Conservation (phyloP, 2,113 vertebrate genomes). For the Crotophaga sulcirostris region DNA sequence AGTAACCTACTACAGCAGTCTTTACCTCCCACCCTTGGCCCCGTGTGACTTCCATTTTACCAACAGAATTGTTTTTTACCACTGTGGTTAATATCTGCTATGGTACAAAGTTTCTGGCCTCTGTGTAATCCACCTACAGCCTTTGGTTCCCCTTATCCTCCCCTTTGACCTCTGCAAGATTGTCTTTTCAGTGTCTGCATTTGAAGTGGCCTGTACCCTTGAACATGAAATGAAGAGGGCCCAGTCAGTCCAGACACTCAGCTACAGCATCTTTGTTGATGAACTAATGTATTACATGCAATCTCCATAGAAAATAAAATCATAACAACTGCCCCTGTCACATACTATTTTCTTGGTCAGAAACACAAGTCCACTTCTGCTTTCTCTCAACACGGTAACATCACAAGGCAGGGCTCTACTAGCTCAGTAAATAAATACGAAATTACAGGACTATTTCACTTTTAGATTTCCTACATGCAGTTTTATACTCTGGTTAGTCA, state of each 20-base stretch:
- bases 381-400: not conserved
- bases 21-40: not conserved
- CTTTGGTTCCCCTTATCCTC: not conserved
- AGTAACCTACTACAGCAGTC: not conserved
- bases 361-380: not conserved
- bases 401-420: not conserved
- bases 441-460: not conserved
- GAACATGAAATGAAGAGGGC: not conserved
- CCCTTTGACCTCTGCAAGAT: not conserved
- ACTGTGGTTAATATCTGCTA: not conserved
- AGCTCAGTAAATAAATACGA: not conserved
- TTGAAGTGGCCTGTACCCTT: not conserved
- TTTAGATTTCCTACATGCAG: not conserved
- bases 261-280: not conserved
- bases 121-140: not conserved
- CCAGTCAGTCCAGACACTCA: not conserved
- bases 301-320: not conserved
- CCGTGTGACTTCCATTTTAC: not conserved
- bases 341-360: not conserved
- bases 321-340: not conserved
- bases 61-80: not conserved
- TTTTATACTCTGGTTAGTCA: not conserved
- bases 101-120: not conserved
- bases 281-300: not conserved
- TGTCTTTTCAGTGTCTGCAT: not conserved